These are phyloP conservation scores for Cryptotermes secundus DNA, from an alignment of 1,140 invertebrate genomes.

Conservation along the genomic window DNA sequence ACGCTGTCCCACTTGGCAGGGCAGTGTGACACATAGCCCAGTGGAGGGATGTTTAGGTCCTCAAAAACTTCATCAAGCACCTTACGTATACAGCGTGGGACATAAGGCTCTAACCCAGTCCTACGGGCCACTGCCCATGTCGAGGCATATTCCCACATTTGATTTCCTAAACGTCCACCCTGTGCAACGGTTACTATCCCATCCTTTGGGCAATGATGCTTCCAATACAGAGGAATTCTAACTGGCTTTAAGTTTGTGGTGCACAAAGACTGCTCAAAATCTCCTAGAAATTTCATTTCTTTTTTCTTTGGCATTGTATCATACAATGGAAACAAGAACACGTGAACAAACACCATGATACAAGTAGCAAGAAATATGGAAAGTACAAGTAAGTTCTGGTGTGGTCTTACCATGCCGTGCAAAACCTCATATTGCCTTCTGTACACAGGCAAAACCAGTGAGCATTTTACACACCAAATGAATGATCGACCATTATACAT, in stretches of 20 bases:
- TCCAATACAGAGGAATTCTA: conserved; percentile 44
- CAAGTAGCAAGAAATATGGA: conserved; percentile 58
- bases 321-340: conserved; percentile 63
- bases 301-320: conserved; percentile 49
- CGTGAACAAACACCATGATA: conserved; percentile 60
- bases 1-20: conserved; percentile 51
- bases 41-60: conserved; percentile 56
- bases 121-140: conserved; percentile 58
- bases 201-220: conserved; percentile 42
- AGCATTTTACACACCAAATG: no score
- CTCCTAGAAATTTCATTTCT: conserved; percentile 39
- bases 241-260: conserved; percentile 50
- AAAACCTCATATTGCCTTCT: neutral
- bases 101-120: conserved; percentile 59
- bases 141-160: conserved; percentile 65
- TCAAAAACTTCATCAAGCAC: conserved; percentile 58
- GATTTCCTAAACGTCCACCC: conserved; percentile 62
- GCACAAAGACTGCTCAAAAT: conserved; percentile 56
- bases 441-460: neutral
- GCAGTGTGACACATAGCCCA: conserved; percentile 58
- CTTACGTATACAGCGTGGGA: conserved; percentile 57
- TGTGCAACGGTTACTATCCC: conserved; percentile 59
- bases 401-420: conserved; percentile 39
- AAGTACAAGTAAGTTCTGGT: conserved; percentile 58
- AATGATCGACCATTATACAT: no score